Evolutionary conservation across 1,140 invertebrate species (phyloP).

Genomic region (Pseudachorutes palmiensis): DNA sequence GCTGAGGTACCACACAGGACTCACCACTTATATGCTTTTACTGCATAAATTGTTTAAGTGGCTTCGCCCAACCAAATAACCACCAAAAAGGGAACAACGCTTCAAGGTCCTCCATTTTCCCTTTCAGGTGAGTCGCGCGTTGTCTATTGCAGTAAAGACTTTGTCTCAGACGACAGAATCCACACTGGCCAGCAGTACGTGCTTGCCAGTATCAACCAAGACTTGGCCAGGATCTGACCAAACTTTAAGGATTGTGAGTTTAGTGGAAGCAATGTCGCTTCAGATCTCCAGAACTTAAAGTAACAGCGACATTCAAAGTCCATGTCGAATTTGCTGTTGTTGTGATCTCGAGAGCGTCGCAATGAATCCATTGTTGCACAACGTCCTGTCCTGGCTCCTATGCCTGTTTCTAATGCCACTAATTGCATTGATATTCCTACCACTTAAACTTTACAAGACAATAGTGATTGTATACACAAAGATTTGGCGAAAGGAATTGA

Average conservation of each 20-base stretch:
- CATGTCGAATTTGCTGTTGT: neutral
- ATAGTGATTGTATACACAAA: neutral
- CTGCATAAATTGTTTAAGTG: no score
- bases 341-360: neutral
- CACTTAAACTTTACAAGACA: slow-evolving; percentile 9
- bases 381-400: slow-evolving; percentile 6
- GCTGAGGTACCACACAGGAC: neutral
- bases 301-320: neutral
- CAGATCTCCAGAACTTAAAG: no score
- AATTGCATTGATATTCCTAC: slow-evolving; percentile 3
- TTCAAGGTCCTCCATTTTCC: slow-evolving; percentile 1
- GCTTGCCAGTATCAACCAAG: no score
- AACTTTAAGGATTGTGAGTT: no score
- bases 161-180: neutral
- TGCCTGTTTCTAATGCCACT: neutral
- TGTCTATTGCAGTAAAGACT: slow-evolving; percentile 8
- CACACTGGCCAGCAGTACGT: no score
- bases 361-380: neutral
- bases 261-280: no score
- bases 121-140: neutral
- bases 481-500: neutral
- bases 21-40: neutral
- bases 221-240: neutral
- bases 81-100: slow-evolving; percentile 7
- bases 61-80: neutral